phyloP scores from a whole-genome alignment of 2,113 vertebrate species.

The Balaenoptera acutorostrata region DNA sequence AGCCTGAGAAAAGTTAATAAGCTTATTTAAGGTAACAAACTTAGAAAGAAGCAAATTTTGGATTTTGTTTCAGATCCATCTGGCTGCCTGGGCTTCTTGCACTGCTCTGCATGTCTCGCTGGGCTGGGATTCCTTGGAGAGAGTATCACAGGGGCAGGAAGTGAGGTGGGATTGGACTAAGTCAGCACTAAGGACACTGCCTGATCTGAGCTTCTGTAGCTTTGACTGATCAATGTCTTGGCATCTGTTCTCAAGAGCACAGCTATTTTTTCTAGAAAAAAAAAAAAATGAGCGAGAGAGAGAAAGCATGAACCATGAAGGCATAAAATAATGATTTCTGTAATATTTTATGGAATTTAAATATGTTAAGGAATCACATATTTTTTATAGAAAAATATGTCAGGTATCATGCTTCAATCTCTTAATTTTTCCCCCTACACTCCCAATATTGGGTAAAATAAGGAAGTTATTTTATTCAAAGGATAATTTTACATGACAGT shows the following conservation, averaged over 20 bases:
- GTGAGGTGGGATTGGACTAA: fast-evolving
- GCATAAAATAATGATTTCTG: not conserved
- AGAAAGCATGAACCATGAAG: not conserved
- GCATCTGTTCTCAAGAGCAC: not conserved
- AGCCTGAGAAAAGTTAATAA: not conserved
- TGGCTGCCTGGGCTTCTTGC: not conserved
- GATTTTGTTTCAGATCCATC: not conserved
- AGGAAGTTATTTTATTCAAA: conserved; percentile 10
- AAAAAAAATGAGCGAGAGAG: not conserved
- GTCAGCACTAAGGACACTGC: too few species aligned
- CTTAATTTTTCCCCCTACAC: fast-evolving
- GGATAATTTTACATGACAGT: not conserved
- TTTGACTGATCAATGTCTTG: not conserved
- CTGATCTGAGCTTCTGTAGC: too few species aligned
- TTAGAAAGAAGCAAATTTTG: not conserved
- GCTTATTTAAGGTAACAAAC: not conserved
- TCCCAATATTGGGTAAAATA: not conserved
- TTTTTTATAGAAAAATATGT: not conserved
- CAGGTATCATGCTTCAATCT: not conserved
- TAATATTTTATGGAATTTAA: not conserved
- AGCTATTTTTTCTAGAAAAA: not conserved
- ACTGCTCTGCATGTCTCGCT: fast-evolving
- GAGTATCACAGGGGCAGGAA: fast-evolving
- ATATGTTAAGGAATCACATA: not conserved
- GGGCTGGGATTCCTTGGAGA: too few species aligned